A percentile compares a stretch with the other conserved stretches of the same genome.
Evolutionary conservation across 2,797 vertebrate genomes (phyloP).

Genomic region (Coregonus ussuriensis): DNA sequence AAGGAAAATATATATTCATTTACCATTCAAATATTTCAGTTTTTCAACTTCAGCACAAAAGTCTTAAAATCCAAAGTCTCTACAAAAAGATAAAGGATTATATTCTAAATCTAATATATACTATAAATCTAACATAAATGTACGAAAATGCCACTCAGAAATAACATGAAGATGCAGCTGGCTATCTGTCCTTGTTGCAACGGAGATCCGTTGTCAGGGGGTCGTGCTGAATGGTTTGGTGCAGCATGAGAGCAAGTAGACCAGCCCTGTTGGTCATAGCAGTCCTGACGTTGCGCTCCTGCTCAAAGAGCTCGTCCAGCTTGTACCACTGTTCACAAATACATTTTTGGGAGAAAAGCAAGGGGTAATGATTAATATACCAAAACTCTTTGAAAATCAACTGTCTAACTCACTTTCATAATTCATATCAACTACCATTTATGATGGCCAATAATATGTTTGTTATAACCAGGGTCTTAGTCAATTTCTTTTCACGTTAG

Average conservation of each 20-base stretch:
- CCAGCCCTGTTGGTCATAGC: conserved; percentile 97
- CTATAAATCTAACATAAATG: conserved; percentile 17
- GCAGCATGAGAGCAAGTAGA: conserved; percentile 91
- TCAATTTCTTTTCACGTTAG: too few relatives aligned
- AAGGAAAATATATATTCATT: conserved; percentile 54
- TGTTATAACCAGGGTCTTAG: neutral
- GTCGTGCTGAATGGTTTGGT: conserved; percentile 95
- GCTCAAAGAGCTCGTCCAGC: conserved; percentile 93
- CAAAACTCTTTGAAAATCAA: neutral
- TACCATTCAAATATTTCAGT: conserved; percentile 37
- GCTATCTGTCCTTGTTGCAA: conserved; percentile 84
- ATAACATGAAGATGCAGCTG: neutral
- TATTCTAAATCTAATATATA: conserved; percentile 14
- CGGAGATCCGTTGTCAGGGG: conserved; percentile 90
- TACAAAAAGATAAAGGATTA: conserved; percentile 21
- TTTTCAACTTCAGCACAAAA: conserved; percentile 45
- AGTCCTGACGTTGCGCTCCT: conserved; percentile 91
- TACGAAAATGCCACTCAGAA: conserved; percentile 16
- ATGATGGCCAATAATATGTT: neutral
- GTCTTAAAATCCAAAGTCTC: conserved; percentile 50
- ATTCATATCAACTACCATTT: neutral
- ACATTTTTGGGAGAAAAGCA: neutral
- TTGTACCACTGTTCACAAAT: conserved; percentile 88
- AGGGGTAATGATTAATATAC: neutral
- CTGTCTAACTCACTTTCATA: neutral